Conservation (phyloP, 2,888 invertebrate species). For the Cetonia aurata region DNA sequence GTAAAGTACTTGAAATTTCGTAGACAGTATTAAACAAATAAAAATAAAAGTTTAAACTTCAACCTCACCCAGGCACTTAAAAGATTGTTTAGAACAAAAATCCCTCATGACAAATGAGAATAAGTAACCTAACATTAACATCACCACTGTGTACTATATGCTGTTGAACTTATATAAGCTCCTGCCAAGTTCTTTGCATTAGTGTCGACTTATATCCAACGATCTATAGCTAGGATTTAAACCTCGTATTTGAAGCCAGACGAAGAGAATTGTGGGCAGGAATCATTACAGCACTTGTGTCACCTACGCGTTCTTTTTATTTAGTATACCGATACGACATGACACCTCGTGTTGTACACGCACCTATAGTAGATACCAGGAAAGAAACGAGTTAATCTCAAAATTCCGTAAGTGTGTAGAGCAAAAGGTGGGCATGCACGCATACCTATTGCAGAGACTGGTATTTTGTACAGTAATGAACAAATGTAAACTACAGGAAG, state of each 20-base stretch:
- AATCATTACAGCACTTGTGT: slow-evolving; percentile 14
- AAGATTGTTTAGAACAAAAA: too few relatives aligned
- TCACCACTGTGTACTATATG: too few relatives aligned
- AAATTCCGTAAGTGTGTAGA: slow-evolving; percentile 5
- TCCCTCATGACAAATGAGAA: too few relatives aligned
- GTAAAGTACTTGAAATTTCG: too few relatives aligned
- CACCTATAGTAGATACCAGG: slow-evolving; percentile 12
- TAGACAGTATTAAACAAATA: too few relatives aligned
- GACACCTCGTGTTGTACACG: background rate
- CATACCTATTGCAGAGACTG: too few relatives aligned
- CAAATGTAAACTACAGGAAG: background rate
- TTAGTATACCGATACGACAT: slow-evolving; percentile 16
- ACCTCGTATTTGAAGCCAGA: background rate
- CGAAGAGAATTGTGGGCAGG: slow-evolving; percentile 22
- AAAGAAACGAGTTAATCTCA: slow-evolving; percentile 13
- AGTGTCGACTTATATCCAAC: background rate
- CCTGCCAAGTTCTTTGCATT: too few relatives aligned
- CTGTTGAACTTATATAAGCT: too few relatives aligned
- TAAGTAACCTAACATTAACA: too few relatives aligned
- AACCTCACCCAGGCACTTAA: too few relatives aligned
- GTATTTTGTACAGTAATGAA: background rate
- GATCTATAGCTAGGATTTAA: background rate
- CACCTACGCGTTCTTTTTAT: slow-evolving; percentile 18
- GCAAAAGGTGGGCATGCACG: background rate
- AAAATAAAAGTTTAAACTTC: too few relatives aligned